These are phyloP conservation scores for Danionella dracula DNA, from an alignment of 2,797 vertebrate species.

Conservation along the genomic window DNA sequence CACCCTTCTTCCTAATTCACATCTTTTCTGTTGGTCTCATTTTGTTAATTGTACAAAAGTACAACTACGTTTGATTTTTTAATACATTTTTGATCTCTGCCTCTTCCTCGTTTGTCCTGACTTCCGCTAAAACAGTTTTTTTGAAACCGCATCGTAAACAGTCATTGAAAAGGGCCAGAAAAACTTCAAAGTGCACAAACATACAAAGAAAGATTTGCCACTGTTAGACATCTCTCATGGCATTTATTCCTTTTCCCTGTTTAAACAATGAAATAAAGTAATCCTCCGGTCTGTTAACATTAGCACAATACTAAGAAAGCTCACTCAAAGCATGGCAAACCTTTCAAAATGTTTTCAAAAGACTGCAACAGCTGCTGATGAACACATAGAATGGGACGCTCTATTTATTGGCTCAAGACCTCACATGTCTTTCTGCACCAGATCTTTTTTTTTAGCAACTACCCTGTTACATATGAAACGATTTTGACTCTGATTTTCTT, in stretches of 20 bases:
- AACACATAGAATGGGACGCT: neutral
- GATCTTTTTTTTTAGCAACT: neutral
- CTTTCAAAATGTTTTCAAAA: slow-evolving; percentile 7
- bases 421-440: slow-evolving; percentile 1
- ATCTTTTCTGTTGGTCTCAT: no score
- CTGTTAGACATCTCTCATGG: neutral
- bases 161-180: neutral
- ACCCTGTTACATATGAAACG: neutral
- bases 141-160: neutral
- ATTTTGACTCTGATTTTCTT: neutral
- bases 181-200: neutral
- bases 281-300: slow-evolving; percentile 4
- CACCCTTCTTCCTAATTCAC: no score
- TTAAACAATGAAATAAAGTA: neutral
- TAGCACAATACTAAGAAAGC: neutral
- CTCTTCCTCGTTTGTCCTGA: no score
- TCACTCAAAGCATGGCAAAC: slow-evolving; percentile 2
- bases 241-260: neutral
- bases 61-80: no score
- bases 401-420: neutral
- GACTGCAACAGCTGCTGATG: slow-evolving; percentile 11
- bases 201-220: neutral
- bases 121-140: neutral
- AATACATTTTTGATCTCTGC: no score
- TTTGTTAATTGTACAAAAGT: no score